Base-by-base conservation (phyloP, 2,888 invertebrate species). In the Drosophila nr. fundita region DNA sequence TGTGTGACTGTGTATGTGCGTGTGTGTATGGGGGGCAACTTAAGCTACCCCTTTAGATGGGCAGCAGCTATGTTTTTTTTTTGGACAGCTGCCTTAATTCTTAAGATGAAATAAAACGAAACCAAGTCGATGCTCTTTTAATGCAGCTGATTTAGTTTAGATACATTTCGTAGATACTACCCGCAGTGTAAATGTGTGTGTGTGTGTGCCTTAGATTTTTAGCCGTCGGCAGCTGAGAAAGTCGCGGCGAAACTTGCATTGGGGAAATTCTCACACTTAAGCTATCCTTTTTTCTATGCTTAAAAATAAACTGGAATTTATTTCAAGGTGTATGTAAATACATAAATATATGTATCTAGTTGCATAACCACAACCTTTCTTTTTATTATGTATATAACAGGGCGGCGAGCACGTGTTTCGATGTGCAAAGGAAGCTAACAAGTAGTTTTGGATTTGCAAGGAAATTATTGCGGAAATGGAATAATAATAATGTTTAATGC, bases 381-480 rank as follows among this genome's bases (percentile, higher is more conserved):
- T 49, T 50, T 27, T 24, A 38, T 52, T 34, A 48, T 55, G 50
- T 15, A 52, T 27, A 54, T 21, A 48, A 58, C 36, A 48, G 15
- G 2, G 36, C 29, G 29, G 18, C 53, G 21, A 61, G 30, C 86
- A 86, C 88, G 82, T 85, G 87, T 45, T 60, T 32, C 18, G 1
- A 29, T 21, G 30, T 55, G 57, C 21, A 52, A 38, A 75, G 36
- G 61, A 76, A 74, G 82, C 86, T 74, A 85, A 85, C 85, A 85
- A 88, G 85, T 88, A 69, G 86, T 82, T 88, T 52, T 57, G 18
- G 7, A 21, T 18, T n/a, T n/a, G 11, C 18, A 53, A 2, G 34
- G 11, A 15, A 27, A 13, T 18, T 21, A 29, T 7, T 18, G n/a
- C n/a, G 30, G 34, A 45, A 49, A 48, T 58, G 18, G 21, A 24